Conservation (phyloP, 2,113 vertebrate species). For the Percopsis transmontana region DNA sequence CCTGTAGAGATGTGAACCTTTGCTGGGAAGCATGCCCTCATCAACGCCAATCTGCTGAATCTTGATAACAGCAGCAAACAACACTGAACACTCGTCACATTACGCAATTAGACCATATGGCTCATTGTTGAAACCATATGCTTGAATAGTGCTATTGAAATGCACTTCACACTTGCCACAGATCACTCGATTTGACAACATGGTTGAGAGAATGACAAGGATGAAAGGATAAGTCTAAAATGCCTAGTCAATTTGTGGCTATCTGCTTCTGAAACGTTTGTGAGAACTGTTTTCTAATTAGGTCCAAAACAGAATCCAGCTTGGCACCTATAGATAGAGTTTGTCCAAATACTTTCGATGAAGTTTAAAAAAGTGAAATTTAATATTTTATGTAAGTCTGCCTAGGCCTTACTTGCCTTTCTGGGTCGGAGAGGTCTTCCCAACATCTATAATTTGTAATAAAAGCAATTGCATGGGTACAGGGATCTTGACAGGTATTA, state of each 20-base stretch:
- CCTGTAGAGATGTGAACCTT: slow-evolving; percentile 22
- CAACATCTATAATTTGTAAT: no score
- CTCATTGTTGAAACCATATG: slow-evolving; percentile 9
- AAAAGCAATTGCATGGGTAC: no score
- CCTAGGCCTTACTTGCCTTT: no score
- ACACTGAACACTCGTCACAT: slow-evolving; percentile 9
- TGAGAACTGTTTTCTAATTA: no score
- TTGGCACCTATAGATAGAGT: no score
- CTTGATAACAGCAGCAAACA: slow-evolving; percentile 30
- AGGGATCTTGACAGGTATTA: no score
- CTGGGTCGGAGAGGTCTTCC: no score
- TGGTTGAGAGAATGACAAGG: not conserved
- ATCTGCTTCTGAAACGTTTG: not conserved
- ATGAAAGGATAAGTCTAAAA: not conserved
- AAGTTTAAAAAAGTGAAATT: no score
- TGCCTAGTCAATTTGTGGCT: not conserved
- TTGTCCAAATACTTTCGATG: no score
- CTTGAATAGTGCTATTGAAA: not conserved
- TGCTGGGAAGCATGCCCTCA: slow-evolving; percentile 13
- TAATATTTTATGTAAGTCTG: no score
- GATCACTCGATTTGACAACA: not conserved
- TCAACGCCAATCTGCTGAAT: slow-evolving; percentile 9
- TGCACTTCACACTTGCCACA: not conserved
- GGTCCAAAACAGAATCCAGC: not conserved
- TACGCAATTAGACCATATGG: slow-evolving; percentile 3